These are phyloP conservation scores for Machimus atricapillus DNA, from an alignment of 2,888 invertebrate genomes.

Conservation along the genomic window DNA sequence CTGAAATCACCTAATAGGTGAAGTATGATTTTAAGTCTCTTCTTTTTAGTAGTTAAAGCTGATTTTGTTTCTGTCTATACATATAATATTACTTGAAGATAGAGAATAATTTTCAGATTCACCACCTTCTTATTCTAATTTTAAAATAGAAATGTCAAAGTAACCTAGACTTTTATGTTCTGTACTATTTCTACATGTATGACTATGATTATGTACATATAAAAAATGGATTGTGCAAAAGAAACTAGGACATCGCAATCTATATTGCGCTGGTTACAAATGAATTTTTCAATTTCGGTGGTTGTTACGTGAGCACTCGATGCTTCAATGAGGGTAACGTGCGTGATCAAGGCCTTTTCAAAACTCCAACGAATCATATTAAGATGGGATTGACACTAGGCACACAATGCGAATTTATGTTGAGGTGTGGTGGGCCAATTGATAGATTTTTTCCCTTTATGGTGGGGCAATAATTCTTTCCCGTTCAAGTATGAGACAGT, in stretches of 20 bases:
- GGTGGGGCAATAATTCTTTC: neutral
- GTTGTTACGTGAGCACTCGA: neutral
- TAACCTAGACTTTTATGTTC: neutral
- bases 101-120: neutral
- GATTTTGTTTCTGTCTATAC: too few species aligned
- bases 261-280: slow-evolving; percentile 8
- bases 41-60: too few species aligned
- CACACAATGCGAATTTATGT: slow-evolving; percentile 3
- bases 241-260: slow-evolving; percentile 26
- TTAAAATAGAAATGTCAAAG: neutral
- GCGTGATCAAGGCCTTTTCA: neutral
- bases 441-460: neutral
- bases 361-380: neutral
- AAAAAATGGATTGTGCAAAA: neutral
- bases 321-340: neutral
- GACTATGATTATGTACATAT: neutral
- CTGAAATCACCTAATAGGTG: too few species aligned
- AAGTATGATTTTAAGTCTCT: too few species aligned
- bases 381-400: slow-evolving; percentile 28
- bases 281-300: neutral
- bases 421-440: neutral
- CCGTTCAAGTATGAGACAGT: neutral
- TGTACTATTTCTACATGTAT: neutral
- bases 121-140: neutral
- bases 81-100: too few species aligned